phyloP scores from a whole-genome alignment of 2,113 vertebrate species.

The Thalassarche chlororhynchos region DNA sequence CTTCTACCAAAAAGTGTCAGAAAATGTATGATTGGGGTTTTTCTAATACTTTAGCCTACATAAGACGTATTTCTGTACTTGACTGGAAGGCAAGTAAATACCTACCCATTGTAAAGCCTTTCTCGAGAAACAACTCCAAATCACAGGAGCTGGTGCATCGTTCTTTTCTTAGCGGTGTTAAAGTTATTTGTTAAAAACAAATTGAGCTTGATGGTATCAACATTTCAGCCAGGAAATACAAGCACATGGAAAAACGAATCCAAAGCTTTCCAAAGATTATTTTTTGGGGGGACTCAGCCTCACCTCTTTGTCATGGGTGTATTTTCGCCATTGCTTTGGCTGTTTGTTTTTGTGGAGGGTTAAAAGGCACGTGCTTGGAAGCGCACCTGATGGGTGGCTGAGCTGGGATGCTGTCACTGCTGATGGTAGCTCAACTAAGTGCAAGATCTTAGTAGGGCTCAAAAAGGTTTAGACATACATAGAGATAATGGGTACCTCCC shows the following conservation, averaged over 20 bases:
- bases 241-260: neutral
- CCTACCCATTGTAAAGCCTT: neutral
- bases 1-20: neutral
- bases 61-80: neutral
- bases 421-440: neutral
- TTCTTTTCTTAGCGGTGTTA: neutral
- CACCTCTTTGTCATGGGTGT: neutral
- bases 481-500: rapidly evolving
- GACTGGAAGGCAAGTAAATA: neutral
- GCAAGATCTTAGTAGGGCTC: neutral
- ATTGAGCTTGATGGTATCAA: neutral
- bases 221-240: neutral
- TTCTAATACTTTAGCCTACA: neutral
- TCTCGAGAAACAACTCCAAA: neutral
- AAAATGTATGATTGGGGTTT: neutral
- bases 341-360: neutral
- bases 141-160: neutral
- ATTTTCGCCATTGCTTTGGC: neutral
- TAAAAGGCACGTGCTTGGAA: neutral
- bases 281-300: neutral
- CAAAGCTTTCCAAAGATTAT: neutral
- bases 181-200: neutral
- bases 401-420: neutral
- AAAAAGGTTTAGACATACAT: neutral
- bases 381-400: neutral